These are phyloP conservation scores for Pammene fasciana DNA, from an alignment of 2,888 invertebrate genomes.

Conservation along the genomic window DNA sequence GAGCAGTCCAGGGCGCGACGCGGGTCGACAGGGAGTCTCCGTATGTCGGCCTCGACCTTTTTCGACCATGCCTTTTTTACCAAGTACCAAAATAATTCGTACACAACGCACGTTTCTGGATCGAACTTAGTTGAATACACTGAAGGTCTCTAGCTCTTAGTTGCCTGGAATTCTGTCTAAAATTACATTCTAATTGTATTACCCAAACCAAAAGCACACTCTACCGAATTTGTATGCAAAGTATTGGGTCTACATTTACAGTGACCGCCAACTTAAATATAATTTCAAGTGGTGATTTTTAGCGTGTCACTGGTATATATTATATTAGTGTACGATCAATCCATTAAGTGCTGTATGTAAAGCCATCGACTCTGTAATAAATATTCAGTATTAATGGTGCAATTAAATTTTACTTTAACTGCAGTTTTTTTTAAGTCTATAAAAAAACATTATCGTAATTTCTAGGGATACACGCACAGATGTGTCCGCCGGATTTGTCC, in stretches of 20 bases:
- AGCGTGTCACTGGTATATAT: too few species aligned
- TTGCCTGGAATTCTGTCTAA: not conserved
- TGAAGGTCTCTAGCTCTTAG: not conserved
- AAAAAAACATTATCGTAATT: too few species aligned
- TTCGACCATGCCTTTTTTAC: constrained; percentile 25
- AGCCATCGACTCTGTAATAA: too few species aligned
- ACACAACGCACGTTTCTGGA: constrained; percentile 33
- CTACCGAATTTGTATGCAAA: constrained; percentile 7
- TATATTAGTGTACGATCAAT: too few species aligned
- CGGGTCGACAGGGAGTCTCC: constrained; percentile 31
- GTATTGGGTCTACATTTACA: not conserved
- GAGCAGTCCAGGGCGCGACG: constrained; percentile 21
- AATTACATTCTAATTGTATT: constrained; percentile 1
- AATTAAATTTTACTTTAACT: too few species aligned
- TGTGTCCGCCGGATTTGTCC: too few species aligned
- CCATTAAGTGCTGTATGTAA: too few species aligned
- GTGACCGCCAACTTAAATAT: not conserved
- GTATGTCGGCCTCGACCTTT: constrained; percentile 30
- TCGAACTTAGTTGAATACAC: constrained; percentile 23
- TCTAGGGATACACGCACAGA: too few species aligned
- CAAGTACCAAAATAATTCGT: constrained; percentile 24
- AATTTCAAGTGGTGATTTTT: not conserved
- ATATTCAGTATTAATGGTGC: too few species aligned
- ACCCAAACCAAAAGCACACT: not conserved
- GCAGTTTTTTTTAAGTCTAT: too few species aligned